phyloP scores from a whole-genome alignment of 92 coral and sea anemone genomes.

The Palythoa heliodiscus region DNA sequence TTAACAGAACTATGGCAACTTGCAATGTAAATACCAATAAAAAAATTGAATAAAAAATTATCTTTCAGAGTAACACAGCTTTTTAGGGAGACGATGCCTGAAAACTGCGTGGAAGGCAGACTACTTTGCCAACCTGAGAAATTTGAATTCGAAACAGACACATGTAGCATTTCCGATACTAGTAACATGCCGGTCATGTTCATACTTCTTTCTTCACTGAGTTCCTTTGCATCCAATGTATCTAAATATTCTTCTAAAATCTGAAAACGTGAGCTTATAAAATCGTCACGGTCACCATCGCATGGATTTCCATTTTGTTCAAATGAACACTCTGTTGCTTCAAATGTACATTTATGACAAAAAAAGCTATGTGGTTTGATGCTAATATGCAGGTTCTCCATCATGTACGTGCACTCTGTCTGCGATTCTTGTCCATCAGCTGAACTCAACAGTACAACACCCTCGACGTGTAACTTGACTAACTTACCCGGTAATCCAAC shows the following conservation, averaged over 20 bases:
- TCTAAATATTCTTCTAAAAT: neutral
- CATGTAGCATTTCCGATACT: neutral
- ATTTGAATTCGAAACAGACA: neutral
- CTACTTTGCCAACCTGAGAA: no score
- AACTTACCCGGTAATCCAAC: constrained; percentile 14
- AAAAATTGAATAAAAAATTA: neutral
- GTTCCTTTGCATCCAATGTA: neutral
- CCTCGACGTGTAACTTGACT: neutral
- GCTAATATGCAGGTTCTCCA: no score
- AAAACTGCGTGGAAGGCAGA: no score
- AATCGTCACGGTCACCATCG: neutral
- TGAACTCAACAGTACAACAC: neutral
- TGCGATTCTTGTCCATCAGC: neutral
- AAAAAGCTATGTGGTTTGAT: no score
- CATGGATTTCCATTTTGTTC: neutral
- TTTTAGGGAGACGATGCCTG: neutral
- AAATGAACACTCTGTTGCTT: neutral
- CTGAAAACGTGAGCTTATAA: neutral
- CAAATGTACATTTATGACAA: neutral
- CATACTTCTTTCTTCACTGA: neutral
- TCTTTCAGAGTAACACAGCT: neutral
- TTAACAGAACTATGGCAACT: neutral
- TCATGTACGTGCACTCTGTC: neutral
- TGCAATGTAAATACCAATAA: neutral
- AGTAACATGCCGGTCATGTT: neutral